Evolutionary conservation across 2,797 vertebrate genomes (phyloP).

Genomic region (Paramormyrops hopkinsi): DNA sequence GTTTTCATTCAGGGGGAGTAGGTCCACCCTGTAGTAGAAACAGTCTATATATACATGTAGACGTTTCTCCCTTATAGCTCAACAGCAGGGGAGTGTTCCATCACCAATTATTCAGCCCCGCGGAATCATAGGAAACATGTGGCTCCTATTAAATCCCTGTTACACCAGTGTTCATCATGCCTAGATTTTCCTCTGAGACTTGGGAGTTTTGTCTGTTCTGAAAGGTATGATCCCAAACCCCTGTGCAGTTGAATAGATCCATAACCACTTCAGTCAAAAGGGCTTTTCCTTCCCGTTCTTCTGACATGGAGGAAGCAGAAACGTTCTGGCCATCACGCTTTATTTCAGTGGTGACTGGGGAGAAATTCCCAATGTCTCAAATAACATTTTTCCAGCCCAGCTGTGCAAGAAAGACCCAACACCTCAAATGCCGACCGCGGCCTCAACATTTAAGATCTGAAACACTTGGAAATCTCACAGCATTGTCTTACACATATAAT

Average conservation of each 20-base stretch:
- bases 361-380: conserved; percentile 27
- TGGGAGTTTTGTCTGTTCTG: conserved; percentile 41
- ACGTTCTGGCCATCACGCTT: conserved; percentile 37
- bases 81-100: conserved; percentile 39
- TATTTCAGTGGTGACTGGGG: conserved; percentile 25
- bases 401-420: neutral
- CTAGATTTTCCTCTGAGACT: conserved; percentile 44
- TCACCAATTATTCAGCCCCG: conserved; percentile 39
- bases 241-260: conserved; percentile 29
- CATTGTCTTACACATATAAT: neutral
- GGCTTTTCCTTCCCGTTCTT: conserved; percentile 10
- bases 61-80: conserved; percentile 45
- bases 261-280: conserved; percentile 33
- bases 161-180: conserved; percentile 51
- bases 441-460: neutral
- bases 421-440: neutral
- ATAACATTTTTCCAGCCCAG: conserved; percentile 22
- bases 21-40: conserved; percentile 30
- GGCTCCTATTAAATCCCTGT: conserved; percentile 59
- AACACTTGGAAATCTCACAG: neutral
- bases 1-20: conserved; percentile 37
- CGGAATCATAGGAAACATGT: conserved; percentile 49
- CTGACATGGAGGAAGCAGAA: conserved; percentile 30
- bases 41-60: conserved; percentile 23
- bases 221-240: conserved; percentile 43